phyloP scores from a whole-genome alignment of 2,113 vertebrate species.

The Hylia prasina region DNA sequence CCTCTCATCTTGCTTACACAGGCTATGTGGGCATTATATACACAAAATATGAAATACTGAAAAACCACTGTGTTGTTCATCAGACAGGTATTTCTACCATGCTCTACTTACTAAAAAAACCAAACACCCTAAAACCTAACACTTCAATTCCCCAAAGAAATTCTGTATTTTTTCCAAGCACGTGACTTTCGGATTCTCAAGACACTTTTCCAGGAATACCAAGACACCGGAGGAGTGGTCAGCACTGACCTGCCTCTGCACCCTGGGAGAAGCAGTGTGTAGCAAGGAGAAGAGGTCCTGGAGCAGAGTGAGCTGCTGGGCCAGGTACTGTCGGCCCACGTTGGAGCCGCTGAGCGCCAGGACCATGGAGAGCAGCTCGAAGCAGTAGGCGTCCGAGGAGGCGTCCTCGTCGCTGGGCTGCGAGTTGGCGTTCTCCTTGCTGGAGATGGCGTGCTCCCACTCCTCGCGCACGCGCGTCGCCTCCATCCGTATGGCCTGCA shows the following conservation, averaged over 20 bases:
- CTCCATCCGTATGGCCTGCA: constrained; percentile 98
- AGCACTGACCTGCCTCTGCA: constrained; percentile 91
- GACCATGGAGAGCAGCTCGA: constrained; percentile 97
- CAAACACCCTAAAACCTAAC: not conserved
- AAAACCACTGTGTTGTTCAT: not conserved
- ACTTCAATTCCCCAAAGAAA: not conserved
- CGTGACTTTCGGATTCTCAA: not conserved
- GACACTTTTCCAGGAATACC: not conserved
- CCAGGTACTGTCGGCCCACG: constrained; percentile 93
- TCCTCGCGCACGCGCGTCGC: constrained; percentile 96
- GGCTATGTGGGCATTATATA: not conserved
- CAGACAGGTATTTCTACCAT: not conserved
- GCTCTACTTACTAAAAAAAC: not conserved
- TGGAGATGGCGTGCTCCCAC: constrained; percentile 98
- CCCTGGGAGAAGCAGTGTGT: constrained; percentile 94
- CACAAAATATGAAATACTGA: not conserved
- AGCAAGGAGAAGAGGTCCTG: constrained; percentile 97
- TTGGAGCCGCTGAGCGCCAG: constrained; percentile 95
- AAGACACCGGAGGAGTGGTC: fast-evolving
- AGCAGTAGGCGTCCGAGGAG: constrained; percentile 95
- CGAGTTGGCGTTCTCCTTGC: constrained; percentile 98
- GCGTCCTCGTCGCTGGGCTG: constrained; percentile 95
- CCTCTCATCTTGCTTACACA: not conserved
- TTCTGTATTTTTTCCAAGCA: fast-evolving
- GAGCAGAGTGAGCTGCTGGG: constrained; percentile 94